Evolutionary conservation across 1,140 invertebrate species (phyloP), one percentile per base, ranked within the genome.

Genomic region (Brachionus rubens): DNA sequence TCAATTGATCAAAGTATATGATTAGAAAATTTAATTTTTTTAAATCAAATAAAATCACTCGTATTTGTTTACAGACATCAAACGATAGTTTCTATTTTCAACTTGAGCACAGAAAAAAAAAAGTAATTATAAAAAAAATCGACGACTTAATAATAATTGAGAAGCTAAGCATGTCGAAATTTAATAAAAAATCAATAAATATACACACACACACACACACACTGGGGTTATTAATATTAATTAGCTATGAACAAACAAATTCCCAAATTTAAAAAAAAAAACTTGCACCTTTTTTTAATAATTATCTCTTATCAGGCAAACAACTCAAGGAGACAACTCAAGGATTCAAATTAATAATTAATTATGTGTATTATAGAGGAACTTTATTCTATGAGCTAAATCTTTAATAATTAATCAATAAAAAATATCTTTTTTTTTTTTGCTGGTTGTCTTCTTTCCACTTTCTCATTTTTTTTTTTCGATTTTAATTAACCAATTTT

Each of bases 401-500:
- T 24, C 21, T 43, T 65, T 9, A 65, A 65, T 65, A 24, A 65
- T 65, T 65, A 65, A 65, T 65, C 24, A 41, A 21, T 7, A 65
- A 28, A 14, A 65, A 26, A 65, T 43, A 36, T 30, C 4, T 43
- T 24, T 43, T 5, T 43, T 43, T 43, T 24, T 12, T 65, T 62
- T 36, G 33, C 2, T 62, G 21, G 33, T 62, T 26, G 24, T 36
- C 40, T 30, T 24, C 43, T 43, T 16, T 43, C 16, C 43, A 43
- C 30, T 41, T 65, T 43, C 30, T 21, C 59, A 21, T 30, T 21
- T 65, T 65, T 36, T 36, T n/a, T n/a, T n/a, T n/a, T n/a, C n/a
- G n/a, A n/a, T n/a, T n/a, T 65, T 43, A 65, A 65, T 65, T 65
- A 65, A 65, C 19, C 33, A 59, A 59, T 59, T 59, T n/a, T n/a